Conservation (phyloP, 2,113 vertebrate genomes). For the Dermatemys mawii region DNA sequence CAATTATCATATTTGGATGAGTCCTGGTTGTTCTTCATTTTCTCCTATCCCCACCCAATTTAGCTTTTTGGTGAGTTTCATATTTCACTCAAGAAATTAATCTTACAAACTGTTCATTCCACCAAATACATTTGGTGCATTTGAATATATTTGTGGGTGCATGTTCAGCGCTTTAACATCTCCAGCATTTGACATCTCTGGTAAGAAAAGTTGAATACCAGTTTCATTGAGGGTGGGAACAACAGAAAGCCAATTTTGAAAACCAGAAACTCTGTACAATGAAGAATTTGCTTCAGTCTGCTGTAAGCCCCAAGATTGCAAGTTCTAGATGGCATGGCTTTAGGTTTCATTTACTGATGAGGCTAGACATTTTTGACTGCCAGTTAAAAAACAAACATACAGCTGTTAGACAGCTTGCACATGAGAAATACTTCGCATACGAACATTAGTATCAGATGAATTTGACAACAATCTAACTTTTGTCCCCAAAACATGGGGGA, state of each 20-base stretch:
- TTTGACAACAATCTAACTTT: background rate
- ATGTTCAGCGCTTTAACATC: background rate
- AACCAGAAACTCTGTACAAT: background rate
- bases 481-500: background rate
- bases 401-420: background rate
- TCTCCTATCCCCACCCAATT: background rate
- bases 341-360: background rate
- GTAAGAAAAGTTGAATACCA: background rate
- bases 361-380: background rate
- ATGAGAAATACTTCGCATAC: background rate
- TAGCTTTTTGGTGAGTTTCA: background rate
- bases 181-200: background rate
- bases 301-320: background rate
- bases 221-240: background rate
- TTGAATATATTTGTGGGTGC: background rate
- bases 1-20: conserved; percentile 30
- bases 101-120: background rate
- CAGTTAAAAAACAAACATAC: background rate
- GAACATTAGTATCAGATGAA: background rate
- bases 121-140: background rate
- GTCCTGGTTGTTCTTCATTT: background rate
- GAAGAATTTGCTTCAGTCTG: background rate
- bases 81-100: background rate
- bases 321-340: background rate
- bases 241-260: background rate